Conservation (phyloP, 2,113 vertebrate genomes). For the Anolis sagrei region DNA sequence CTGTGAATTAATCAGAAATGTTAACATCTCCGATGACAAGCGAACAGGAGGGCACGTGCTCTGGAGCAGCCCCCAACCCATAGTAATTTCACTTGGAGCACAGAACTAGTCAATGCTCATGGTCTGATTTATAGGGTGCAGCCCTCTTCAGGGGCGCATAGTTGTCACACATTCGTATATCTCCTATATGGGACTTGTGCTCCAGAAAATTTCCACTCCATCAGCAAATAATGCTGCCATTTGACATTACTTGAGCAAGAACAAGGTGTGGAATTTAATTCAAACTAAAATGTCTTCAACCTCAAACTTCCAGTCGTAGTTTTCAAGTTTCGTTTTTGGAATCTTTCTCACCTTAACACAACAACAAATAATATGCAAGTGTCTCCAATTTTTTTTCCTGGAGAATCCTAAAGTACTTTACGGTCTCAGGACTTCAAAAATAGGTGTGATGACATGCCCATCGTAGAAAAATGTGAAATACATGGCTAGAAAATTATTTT, state of each 20-base stretch:
- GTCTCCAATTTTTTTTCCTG: slow-evolving; percentile 7
- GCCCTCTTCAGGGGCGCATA: slow-evolving; percentile 75
- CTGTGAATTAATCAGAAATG: slow-evolving; percentile 83
- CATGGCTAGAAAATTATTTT: too few relatives aligned
- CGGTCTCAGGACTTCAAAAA: neutral
- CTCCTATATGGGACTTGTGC: slow-evolving; percentile 77
- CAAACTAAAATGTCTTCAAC: slow-evolving; percentile 28
- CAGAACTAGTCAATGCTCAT: slow-evolving; percentile 71
- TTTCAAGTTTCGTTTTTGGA: neutral
- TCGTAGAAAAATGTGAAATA: neutral
- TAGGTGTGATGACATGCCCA: neutral
- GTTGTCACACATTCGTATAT: slow-evolving; percentile 78
- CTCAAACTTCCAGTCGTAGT: slow-evolving; percentile 19
- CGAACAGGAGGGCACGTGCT: slow-evolving; percentile 79
- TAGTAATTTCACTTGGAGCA: slow-evolving; percentile 73
- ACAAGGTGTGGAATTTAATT: slow-evolving; percentile 20
- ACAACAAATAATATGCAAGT: neutral
- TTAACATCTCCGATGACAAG: slow-evolving; percentile 81
- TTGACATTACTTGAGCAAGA: slow-evolving; percentile 62
- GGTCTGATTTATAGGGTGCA: slow-evolving; percentile 79
- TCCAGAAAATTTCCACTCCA: slow-evolving; percentile 72
- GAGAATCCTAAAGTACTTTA: slow-evolving; percentile 4
- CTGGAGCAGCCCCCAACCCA: slow-evolving; percentile 76
- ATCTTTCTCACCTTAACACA: neutral
- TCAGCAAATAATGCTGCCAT: slow-evolving; percentile 68